Conservation (phyloP, 2,888 invertebrate species). For the Diarsia brunnea region DNA sequence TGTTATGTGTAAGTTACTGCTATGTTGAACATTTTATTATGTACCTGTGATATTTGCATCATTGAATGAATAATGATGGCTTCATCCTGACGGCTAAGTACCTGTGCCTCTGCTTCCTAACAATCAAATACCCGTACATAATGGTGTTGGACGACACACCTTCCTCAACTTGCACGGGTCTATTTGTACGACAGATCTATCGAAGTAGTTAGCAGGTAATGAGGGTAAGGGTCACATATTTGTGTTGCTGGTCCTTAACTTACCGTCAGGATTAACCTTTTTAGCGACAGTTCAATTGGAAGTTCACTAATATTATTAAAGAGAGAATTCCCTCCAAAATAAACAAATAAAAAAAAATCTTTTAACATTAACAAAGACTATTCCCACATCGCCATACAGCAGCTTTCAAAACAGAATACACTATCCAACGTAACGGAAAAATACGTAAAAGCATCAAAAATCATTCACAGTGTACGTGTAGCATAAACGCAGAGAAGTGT, state of each 20-base stretch:
- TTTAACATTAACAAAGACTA: neutral
- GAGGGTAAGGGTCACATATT: constrained; percentile 53
- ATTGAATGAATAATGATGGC: neutral
- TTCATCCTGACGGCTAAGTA: neutral
- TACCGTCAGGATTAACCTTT: constrained; percentile 44
- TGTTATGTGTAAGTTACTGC: neutral
- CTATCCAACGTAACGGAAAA: constrained; percentile 16
- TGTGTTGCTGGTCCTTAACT: constrained; percentile 39
- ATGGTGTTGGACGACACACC: constrained; percentile 3
- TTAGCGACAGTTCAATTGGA: constrained; percentile 35
- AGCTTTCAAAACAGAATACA: neutral
- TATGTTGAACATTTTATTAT: no score
- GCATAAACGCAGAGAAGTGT: constrained; percentile 59
- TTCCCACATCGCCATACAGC: neutral
- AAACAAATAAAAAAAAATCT: neutral
- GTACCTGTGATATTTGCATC: no score
- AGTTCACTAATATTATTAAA: neutral
- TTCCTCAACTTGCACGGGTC: constrained; percentile 20
- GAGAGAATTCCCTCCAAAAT: neutral
- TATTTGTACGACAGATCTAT: constrained; percentile 55
- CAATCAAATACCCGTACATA: neutral
- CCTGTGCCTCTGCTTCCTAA: neutral
- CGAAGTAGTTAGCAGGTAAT: constrained; percentile 55
- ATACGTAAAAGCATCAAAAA: constrained; percentile 22
- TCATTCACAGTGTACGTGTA: constrained; percentile 15